phyloP scores from a whole-genome alignment of 1,140 invertebrate species.

The Polypedilum pembai region DNA sequence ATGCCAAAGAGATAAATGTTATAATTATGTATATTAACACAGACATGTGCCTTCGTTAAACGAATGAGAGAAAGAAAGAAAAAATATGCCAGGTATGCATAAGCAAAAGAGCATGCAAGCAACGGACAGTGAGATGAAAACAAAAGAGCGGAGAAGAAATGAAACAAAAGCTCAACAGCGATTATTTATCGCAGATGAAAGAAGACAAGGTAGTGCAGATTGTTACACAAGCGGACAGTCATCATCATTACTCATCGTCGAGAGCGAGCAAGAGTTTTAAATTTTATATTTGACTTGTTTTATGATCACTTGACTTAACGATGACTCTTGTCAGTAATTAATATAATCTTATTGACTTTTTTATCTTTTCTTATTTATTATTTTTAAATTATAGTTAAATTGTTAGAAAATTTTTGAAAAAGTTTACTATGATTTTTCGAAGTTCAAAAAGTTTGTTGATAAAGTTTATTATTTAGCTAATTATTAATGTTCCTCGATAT shows the following conservation, averaged over 20 bases:
- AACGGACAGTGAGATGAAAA: background rate
- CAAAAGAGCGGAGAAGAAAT: background rate
- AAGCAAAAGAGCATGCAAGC: background rate
- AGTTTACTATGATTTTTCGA: too few species aligned
- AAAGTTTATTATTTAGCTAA: too few species aligned
- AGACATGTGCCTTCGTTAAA: background rate
- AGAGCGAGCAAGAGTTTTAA: background rate
- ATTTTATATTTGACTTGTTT: too few species aligned
- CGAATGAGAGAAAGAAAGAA: background rate
- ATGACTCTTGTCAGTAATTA: too few species aligned
- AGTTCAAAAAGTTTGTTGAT: too few species aligned
- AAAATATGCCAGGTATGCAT: background rate
- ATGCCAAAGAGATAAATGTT: conserved; percentile 3
- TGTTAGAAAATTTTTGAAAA: too few species aligned
- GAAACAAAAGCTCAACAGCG: background rate
- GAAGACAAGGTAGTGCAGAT: background rate
- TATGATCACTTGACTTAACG: too few species aligned
- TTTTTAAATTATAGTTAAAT: too few species aligned
- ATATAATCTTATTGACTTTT: too few species aligned
- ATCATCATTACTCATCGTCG: background rate
- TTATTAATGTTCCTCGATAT: too few species aligned
- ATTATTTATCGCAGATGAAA: background rate
- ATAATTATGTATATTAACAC: conserved; percentile 15
- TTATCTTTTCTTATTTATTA: too few species aligned
- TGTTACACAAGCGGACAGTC: background rate